Percentiles rank a stretch among this genome's conserved stretches.
Evolutionary conservation across 2,888 invertebrate species (phyloP).

Genomic region (Eristalis intricaria): DNA sequence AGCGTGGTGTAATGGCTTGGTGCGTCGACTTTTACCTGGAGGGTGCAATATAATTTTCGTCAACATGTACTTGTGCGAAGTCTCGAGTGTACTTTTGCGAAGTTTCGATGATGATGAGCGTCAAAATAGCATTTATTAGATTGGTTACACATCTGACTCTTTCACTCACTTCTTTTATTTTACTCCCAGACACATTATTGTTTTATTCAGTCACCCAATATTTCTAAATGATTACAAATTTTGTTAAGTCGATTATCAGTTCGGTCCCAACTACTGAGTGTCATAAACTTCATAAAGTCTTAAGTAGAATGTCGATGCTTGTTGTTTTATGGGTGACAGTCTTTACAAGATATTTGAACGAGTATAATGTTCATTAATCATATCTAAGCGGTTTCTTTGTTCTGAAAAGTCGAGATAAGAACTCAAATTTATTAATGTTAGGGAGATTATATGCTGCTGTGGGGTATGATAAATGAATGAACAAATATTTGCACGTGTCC

Average conservation of each 20-base stretch:
- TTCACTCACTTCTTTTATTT: no score
- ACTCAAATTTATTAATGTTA: background rate
- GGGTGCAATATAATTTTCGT: no score
- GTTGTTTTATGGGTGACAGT: background rate
- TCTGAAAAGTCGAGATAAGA: background rate
- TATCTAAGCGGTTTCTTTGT: background rate
- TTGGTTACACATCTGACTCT: no score
- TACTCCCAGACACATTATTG: background rate
- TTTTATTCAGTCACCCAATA: background rate
- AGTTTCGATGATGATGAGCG: no score
- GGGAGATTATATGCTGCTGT: background rate
- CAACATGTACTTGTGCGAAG: no score
- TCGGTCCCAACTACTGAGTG: background rate
- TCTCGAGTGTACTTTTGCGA: no score
- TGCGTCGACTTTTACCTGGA: no score
- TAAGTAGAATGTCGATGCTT: background rate
- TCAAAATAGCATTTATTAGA: no score
- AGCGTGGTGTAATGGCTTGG: no score
- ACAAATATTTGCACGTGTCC: background rate
- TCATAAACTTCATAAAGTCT: background rate
- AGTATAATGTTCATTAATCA: background rate
- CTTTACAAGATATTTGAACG: background rate
- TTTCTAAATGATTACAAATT: background rate
- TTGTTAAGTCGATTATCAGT: background rate
- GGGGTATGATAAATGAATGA: background rate